phyloP scores from a whole-genome alignment of 2,797 vertebrate species.

The Champsocephalus gunnari region DNA sequence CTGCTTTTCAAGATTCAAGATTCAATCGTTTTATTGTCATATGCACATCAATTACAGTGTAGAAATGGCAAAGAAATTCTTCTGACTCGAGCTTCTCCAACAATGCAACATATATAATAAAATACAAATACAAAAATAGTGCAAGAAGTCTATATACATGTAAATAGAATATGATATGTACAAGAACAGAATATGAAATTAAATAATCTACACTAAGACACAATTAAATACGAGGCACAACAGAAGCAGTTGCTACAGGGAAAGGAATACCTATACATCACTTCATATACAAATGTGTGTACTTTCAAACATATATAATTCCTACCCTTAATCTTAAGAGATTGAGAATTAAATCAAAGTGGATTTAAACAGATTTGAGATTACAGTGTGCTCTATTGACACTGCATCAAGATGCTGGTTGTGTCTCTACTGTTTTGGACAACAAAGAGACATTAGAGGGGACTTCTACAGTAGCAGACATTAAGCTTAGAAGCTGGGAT shows the following conservation, averaged over 20 bases:
- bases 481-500: neutral
- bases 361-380: constrained; percentile 1
- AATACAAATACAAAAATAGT: too few relatives aligned
- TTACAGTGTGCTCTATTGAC: neutral
- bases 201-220: too few relatives aligned
- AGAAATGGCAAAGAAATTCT: too few relatives aligned
- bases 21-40: too few relatives aligned
- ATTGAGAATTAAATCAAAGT: neutral
- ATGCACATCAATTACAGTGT: too few relatives aligned
- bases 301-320: constrained; percentile 21
- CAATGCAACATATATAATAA: too few relatives aligned
- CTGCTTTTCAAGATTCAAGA: neutral
- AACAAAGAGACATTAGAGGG: neutral
- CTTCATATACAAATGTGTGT: constrained; percentile 15
- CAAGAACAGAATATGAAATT: too few relatives aligned
- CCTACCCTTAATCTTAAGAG: constrained; percentile 15
- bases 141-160: too few relatives aligned
- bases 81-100: too few relatives aligned
- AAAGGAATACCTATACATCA: constrained; percentile 6
- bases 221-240: neutral
- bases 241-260: constrained; percentile 8
- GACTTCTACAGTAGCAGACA: neutral
- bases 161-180: too few relatives aligned
- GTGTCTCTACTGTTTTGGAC: neutral
- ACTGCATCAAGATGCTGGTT: neutral